These are phyloP conservation scores for Serranus cabrilla DNA, from an alignment of 2,797 vertebrate genomes.

Conservation along the genomic window DNA sequence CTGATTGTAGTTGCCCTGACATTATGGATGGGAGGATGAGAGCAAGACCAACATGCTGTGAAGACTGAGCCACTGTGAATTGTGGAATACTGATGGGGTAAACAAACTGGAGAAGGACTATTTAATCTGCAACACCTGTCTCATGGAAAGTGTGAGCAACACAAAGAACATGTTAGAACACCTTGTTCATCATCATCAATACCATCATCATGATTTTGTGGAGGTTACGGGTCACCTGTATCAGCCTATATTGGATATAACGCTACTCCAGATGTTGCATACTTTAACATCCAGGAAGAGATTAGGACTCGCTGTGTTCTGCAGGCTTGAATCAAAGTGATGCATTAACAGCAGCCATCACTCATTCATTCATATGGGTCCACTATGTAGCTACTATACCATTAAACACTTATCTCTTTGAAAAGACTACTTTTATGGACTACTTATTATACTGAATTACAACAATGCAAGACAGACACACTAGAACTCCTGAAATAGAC, in stretches of 20 bases:
- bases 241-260: too few species aligned
- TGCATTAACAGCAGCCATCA: neutral
- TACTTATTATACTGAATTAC: too few species aligned
- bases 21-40: constrained; percentile 2
- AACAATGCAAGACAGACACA: constrained; percentile 4
- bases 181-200: neutral
- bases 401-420: neutral
- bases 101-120: constrained; percentile 2
- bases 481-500: neutral
- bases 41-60: neutral
- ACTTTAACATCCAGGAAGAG: neutral
- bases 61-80: constrained; percentile 1
- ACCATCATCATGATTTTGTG: constrained; percentile 3
- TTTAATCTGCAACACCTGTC: constrained; percentile 9
- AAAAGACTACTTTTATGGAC: neutral
- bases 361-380: neutral
- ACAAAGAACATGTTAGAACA: neutral
- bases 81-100: neutral
- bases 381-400: neutral
- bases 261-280: neutral
- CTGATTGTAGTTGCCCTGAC: neutral
- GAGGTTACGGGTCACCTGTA: too few species aligned
- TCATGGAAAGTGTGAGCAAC: neutral
- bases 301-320: neutral
- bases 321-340: neutral